Conservation (phyloP, 2,797 vertebrate species). For the Danio tinwini region DNA sequence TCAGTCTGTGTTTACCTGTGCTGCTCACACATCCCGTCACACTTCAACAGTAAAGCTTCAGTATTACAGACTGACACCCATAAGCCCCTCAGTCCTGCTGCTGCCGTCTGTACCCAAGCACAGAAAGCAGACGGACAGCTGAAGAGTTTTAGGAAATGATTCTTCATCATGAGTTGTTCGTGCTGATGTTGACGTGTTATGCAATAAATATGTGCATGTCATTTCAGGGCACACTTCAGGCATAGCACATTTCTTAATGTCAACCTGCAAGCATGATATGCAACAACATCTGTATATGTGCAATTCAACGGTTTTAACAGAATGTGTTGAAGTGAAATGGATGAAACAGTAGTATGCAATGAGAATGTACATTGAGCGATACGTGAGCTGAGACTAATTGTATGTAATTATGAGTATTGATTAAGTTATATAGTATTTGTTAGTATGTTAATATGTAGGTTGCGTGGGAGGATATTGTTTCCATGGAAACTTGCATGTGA, state of each 20-base stretch:
- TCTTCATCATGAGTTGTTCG: background rate
- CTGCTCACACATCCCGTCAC: constrained; percentile 48
- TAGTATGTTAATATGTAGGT: background rate
- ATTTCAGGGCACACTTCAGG: background rate
- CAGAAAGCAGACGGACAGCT: background rate
- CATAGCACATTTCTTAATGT: background rate
- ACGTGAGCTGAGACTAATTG: background rate
- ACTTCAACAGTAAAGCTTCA: constrained; percentile 33
- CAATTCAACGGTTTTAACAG: background rate
- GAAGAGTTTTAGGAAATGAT: background rate
- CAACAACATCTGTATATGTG: background rate
- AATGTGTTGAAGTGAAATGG: background rate
- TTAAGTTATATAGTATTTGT: constrained; percentile 9
- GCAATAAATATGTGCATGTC: background rate
- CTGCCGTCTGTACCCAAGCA: background rate
- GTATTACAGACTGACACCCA: constrained; percentile 12
- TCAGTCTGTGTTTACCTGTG: constrained; percentile 38
- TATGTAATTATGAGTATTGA: background rate
- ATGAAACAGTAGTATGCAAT: background rate
- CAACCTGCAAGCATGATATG: background rate
- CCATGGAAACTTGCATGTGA: constrained; percentile 25
- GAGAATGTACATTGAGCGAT: background rate
- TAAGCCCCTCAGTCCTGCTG: background rate
- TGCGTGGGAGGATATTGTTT: background rate
- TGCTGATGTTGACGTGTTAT: background rate